Percentiles rank a stretch among this genome's conserved stretches.
phyloP scores from a whole-genome alignment of 2,888 invertebrate species.

The Lypha dubia region DNA sequence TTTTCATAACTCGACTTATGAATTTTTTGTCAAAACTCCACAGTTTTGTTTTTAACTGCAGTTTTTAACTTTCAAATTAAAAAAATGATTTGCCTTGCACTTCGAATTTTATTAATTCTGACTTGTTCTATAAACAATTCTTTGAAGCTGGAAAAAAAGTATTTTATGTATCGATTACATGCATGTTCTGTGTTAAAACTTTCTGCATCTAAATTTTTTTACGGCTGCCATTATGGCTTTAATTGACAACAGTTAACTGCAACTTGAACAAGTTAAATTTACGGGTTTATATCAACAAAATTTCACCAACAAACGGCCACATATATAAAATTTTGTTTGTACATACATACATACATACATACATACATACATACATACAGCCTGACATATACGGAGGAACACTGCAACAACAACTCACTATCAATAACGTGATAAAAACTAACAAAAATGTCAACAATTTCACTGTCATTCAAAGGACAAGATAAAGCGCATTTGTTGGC shows the following conservation, averaged over 20 bases:
- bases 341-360: slow-evolving; percentile 5
- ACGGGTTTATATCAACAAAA: slow-evolving; percentile 41
- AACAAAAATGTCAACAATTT: slow-evolving; percentile 57
- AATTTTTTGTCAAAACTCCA: too few species aligned
- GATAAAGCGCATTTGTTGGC: slow-evolving; percentile 11
- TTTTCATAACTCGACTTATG: too few species aligned
- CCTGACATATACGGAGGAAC: too few species aligned
- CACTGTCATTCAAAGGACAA: slow-evolving; percentile 25
- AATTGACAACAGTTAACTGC: slow-evolving; percentile 64
- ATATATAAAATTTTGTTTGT: slow-evolving; percentile 20
- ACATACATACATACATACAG: not conserved
- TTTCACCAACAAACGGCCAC: slow-evolving; percentile 31
- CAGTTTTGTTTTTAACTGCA: too few species aligned
- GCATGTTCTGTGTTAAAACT: too few species aligned
- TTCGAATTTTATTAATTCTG: too few species aligned
- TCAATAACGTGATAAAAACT: slow-evolving; percentile 49
- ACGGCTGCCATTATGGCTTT: slow-evolving; percentile 56
- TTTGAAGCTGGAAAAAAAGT: too few species aligned
- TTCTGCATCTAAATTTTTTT: slow-evolving; percentile 51
- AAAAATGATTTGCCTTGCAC: too few species aligned
- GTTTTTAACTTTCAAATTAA: too few species aligned
- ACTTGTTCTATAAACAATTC: too few species aligned
- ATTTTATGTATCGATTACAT: too few species aligned
- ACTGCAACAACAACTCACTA: slow-evolving; percentile 40
- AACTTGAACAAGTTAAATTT: slow-evolving; percentile 56